Conservation (phyloP, 2,888 invertebrate species). For the Sericinus montela region DNA sequence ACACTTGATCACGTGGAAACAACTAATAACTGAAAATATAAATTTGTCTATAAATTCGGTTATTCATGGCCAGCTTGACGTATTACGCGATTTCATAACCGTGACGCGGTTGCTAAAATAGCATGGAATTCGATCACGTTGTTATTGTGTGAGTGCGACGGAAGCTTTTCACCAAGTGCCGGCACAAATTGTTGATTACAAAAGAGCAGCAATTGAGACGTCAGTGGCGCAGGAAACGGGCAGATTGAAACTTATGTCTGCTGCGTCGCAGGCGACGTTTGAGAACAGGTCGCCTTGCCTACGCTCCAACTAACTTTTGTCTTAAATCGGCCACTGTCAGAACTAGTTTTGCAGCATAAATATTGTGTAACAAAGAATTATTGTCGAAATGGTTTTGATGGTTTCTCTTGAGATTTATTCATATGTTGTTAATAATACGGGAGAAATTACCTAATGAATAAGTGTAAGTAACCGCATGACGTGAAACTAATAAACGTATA, state of each 20-base stretch:
- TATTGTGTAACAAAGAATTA: too few species aligned
- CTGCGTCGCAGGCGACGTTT: constrained; percentile 22
- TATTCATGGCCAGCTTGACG: constrained; percentile 7
- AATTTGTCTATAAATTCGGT: neutral
- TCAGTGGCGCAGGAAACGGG: constrained; percentile 64
- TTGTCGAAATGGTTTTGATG: too few species aligned
- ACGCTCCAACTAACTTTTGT: constrained; percentile 10
- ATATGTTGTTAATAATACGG: too few species aligned
- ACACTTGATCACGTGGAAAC: too few species aligned
- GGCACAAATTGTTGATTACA: constrained; percentile 75
- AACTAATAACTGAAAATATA: neutral
- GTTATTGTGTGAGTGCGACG: constrained; percentile 60
- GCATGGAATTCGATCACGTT: constrained; percentile 61
- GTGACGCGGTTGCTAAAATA: constrained; percentile 56
- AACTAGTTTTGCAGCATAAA: constrained; percentile 6
- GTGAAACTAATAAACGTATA: too few species aligned
- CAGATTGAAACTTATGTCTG: constrained; percentile 73
- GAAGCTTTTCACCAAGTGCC: constrained; percentile 57
- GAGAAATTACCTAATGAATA: too few species aligned
- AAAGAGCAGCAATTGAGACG: constrained; percentile 77
- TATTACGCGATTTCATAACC: constrained; percentile 34
- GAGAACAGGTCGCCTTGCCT: constrained; percentile 10
- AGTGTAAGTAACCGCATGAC: too few species aligned
- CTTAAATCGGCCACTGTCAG: constrained; percentile 16
- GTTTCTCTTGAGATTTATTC: too few species aligned